These are phyloP conservation scores for Hylaeus anthracinus DNA, from an alignment of 1,140 invertebrate species.

Conservation along the genomic window DNA sequence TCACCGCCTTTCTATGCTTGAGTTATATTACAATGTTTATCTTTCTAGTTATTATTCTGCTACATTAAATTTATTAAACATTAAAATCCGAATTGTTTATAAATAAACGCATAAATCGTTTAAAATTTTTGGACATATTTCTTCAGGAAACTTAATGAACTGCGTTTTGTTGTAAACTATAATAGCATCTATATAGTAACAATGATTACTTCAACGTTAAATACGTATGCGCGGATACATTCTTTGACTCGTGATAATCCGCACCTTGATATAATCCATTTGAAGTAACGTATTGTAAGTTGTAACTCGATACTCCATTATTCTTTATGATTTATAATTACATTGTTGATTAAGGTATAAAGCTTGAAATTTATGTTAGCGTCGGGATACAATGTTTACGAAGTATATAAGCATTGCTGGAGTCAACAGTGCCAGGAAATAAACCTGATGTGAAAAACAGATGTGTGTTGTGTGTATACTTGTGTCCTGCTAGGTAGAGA, in stretches of 20 bases:
- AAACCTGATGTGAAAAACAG: slow-evolving; percentile 51
- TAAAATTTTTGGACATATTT: slow-evolving; percentile 8
- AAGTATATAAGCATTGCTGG: slow-evolving; percentile 23
- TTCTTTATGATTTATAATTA: slow-evolving; percentile 32
- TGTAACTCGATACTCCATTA: slow-evolving; percentile 43
- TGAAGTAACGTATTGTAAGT: slow-evolving; percentile 30
- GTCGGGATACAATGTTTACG: slow-evolving; percentile 28
- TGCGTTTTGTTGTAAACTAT: slow-evolving; percentile 6
- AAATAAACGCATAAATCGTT: slow-evolving; percentile 24
- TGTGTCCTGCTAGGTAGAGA: slow-evolving; percentile 32
- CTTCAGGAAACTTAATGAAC: slow-evolving; percentile 7
- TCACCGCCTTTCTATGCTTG: not conserved
- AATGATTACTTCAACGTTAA: slow-evolving; percentile 23
- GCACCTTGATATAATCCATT: slow-evolving; percentile 25
- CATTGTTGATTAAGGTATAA: slow-evolving; percentile 38
- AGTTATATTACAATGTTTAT: slow-evolving; percentile 22
- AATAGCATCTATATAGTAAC: slow-evolving; percentile 9
- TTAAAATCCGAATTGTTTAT: slow-evolving; percentile 19
- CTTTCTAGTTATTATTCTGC: slow-evolving; percentile 9
- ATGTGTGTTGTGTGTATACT: slow-evolving; percentile 44
- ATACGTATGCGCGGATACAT: slow-evolving; percentile 1
- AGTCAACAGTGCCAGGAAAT: slow-evolving; percentile 38
- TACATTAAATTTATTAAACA: slow-evolving; percentile 41
- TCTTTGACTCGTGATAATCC: slow-evolving; percentile 9
- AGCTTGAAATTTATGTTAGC: slow-evolving; percentile 45